These are phyloP conservation scores for Sarcophaga rosellei DNA, from an alignment of 2,888 invertebrate species.

Conservation along the genomic window DNA sequence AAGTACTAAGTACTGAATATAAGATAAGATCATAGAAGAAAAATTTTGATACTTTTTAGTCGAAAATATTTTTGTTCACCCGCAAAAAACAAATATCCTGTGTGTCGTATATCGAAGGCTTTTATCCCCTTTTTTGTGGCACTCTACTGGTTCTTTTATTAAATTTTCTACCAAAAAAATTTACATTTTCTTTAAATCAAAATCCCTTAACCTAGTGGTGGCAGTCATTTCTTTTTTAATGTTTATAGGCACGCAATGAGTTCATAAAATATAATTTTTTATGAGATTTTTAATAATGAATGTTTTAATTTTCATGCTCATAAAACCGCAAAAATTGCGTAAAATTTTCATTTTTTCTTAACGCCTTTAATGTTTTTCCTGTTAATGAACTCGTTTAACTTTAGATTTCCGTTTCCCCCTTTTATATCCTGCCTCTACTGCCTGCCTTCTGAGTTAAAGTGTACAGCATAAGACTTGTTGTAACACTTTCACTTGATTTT, in stretches of 20 bases:
- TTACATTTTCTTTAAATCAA: not conserved
- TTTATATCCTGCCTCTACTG: not conserved
- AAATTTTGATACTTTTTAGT: no score
- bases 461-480: constrained; percentile 9
- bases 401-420: constrained; percentile 35
- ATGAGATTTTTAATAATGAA: constrained; percentile 26
- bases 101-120: no score
- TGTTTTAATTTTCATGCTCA: constrained; percentile 49
- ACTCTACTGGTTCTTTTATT: no score
- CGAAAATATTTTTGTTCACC: no score
- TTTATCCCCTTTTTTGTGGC: no score
- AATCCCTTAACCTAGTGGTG: not conserved
- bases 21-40: no score
- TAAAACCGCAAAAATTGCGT: constrained; percentile 54
- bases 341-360: constrained; percentile 19
- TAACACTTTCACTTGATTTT: constrained; percentile 53
- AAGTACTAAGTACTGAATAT: no score
- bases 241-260: not conserved
- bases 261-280: constrained; percentile 2
- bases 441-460: not conserved
- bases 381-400: constrained; percentile 60
- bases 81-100: no score
- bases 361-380: not conserved
- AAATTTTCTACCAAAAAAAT: no score
- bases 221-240: not conserved